Percentiles rank a stretch among this genome's conserved stretches.
phyloP scores from a whole-genome alignment of 2,888 invertebrate species.

The Chironomus tentans region DNA sequence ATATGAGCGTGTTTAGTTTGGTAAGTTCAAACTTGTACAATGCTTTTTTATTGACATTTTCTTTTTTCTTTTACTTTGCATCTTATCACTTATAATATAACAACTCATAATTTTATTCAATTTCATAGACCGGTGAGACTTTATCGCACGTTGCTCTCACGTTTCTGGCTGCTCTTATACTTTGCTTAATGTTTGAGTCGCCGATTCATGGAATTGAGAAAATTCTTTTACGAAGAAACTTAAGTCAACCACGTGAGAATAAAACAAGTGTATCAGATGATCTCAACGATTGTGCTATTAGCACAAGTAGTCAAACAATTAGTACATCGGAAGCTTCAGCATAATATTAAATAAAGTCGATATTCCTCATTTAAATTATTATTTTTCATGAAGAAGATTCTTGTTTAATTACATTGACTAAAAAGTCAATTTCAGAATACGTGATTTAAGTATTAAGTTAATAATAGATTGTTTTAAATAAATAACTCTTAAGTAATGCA shows the following conservation, averaged over 20 bases:
- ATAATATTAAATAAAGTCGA: background rate
- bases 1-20: slow-evolving; percentile 53
- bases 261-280: slow-evolving; percentile 1
- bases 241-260: slow-evolving; percentile 32
- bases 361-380: too few species aligned
- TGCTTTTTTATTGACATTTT: background rate
- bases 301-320: background rate
- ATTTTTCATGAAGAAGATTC: too few species aligned
- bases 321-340: slow-evolving; percentile 11
- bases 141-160: slow-evolving; percentile 53
- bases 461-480: too few species aligned
- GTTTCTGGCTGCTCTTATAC: slow-evolving; percentile 50
- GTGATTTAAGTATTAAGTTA: too few species aligned
- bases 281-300: background rate
- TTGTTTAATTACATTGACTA: too few species aligned
- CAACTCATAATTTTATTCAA: slow-evolving; percentile 20
- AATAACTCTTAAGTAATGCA: too few species aligned
- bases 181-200: slow-evolving; percentile 61
- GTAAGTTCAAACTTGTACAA: slow-evolving; percentile 41
- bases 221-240: slow-evolving; percentile 49
- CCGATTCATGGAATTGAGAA: slow-evolving; percentile 63
- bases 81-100: too few species aligned
- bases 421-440: too few species aligned
- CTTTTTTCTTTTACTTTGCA: too few species aligned
- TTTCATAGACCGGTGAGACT: slow-evolving; percentile 48